Base-by-base conservation (phyloP, 2,888 invertebrate species). In the Eumacrocentrus americanus region DNA sequence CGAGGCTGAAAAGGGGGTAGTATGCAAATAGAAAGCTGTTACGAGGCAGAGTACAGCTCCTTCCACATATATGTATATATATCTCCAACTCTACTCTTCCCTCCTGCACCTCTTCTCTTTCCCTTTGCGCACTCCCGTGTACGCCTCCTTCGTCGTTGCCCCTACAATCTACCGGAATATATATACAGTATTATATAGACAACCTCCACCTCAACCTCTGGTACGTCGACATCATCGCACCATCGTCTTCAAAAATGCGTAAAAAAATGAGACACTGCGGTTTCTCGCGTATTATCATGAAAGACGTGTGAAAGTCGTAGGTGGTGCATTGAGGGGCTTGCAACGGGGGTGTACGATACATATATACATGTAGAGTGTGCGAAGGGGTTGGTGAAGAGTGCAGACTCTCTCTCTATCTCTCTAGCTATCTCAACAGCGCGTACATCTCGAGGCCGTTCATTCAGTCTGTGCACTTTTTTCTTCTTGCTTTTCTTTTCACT, bases 11-110 rank as follows among this genome's bases (percentile, higher is more conserved):
- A 74, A 73, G 72, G 73, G 64, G 70, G 73, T 74, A 69, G 75
- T 74, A 76, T 76, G 76, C 77, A 76, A 78, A 78, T 79, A 78
- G 75, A 78, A 79, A 78, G 78, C 78, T 78, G 77, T 77, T 78
- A 78, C 74, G 69, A 67, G 55, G 35, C 58, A 58, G 58, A 53
- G 62, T 64, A 58, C 62, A 64, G 60, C 60, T 58, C 58, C 63
- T 52, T 37, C 60, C 35, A 22, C 23, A 20, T 46, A 23, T 14
- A 25, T 42, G 14, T 12, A 12, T 20, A 42, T 18, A 42, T 18
- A 44, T 22, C 58, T n/a, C n/a, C n/a, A n/a, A n/a, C n/a, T n/a
- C n/a, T 54, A 52, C 56, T 57, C 55, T 56, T 52, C n/a, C 56
- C 11, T 52, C 29, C 58, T 60, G 55, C 60, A 23, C 62, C 54